Evolutionary conservation across 2,888 invertebrate species (phyloP).

Genomic region (Spodoptera picta): DNA sequence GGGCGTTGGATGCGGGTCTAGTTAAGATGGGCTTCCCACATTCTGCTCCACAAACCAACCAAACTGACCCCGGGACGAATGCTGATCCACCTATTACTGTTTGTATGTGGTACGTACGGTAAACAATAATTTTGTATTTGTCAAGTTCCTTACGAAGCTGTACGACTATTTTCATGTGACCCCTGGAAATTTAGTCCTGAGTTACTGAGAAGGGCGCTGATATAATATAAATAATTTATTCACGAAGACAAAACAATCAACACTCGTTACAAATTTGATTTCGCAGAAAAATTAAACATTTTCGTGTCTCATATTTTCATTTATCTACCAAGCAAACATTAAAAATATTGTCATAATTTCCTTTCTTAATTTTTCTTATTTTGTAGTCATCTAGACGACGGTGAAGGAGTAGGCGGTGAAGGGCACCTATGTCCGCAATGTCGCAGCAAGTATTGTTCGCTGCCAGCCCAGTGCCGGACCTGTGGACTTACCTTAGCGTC

Average conservation of each 20-base stretch:
- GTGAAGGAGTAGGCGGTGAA: conserved; percentile 91
- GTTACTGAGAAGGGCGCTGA: too few species aligned
- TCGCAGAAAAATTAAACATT: background rate
- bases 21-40: conserved; percentile 99
- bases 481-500: conserved; percentile 98
- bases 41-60: conserved; percentile 89
- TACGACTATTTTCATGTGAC: too few species aligned
- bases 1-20: conserved; percentile 91
- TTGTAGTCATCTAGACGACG: conserved; percentile 89
- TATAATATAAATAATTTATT: too few species aligned
- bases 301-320: background rate
- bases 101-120: conserved; percentile 94
- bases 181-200: too few species aligned
- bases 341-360: too few species aligned
- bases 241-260: too few species aligned
- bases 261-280: too few species aligned
- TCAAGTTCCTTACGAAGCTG: too few species aligned
- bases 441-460: conserved; percentile 98
- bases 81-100: conserved; percentile 93
- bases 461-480: conserved; percentile 98
- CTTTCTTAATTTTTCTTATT: too few species aligned
- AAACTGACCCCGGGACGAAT: conserved; percentile 71
- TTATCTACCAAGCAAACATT: too few species aligned
- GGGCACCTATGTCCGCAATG: conserved; percentile 98
- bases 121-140: background rate